These are phyloP conservation scores for Drosophila setosimentum DNA, from an alignment of 2,888 invertebrate species.

Conservation along the genomic window DNA sequence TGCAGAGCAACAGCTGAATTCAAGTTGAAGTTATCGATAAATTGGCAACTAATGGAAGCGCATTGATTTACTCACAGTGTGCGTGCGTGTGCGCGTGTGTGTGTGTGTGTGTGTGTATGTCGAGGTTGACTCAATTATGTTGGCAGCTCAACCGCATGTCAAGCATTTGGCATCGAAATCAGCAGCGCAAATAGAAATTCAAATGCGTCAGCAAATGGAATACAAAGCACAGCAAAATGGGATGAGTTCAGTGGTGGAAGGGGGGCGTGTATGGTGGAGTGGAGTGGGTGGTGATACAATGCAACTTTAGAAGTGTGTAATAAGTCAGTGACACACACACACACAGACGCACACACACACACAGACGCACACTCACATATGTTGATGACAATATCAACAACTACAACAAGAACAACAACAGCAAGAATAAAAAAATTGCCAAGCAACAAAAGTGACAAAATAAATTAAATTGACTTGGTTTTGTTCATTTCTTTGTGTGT, in stretches of 20 bases:
- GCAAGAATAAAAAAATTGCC: conserved; percentile 51
- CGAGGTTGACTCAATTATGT: conserved; percentile 53
- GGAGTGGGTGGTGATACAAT: conserved; percentile 1
- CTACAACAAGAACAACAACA: conserved; percentile 33
- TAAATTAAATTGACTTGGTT: conserved; percentile 76
- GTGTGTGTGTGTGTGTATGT: conserved; percentile 22
- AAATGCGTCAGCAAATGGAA: conserved; percentile 75
- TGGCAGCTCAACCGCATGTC: conserved; percentile 38
- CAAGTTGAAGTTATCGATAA: conserved; percentile 31
- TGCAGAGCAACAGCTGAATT: conserved; percentile 21
- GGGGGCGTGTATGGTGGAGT: neutral
- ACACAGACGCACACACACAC: conserved; percentile 28
- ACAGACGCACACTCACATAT: conserved; percentile 23
- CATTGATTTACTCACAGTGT: conserved; percentile 1
- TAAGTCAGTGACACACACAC: conserved; percentile 52
- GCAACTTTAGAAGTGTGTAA: conserved; percentile 42
- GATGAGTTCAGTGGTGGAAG: neutral
- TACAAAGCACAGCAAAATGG: conserved; percentile 41
- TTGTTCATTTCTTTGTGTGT: conserved; percentile 40
- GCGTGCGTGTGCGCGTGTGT: conserved; percentile 10
- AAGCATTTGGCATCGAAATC: conserved; percentile 58
- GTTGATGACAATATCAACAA: conserved; percentile 26
- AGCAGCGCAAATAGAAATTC: conserved; percentile 69
- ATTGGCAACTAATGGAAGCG: conserved; percentile 32
- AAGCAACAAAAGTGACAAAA: conserved; percentile 77